Conservation (phyloP, 2,113 vertebrate species). For the Fukomys damarensis region DNA sequence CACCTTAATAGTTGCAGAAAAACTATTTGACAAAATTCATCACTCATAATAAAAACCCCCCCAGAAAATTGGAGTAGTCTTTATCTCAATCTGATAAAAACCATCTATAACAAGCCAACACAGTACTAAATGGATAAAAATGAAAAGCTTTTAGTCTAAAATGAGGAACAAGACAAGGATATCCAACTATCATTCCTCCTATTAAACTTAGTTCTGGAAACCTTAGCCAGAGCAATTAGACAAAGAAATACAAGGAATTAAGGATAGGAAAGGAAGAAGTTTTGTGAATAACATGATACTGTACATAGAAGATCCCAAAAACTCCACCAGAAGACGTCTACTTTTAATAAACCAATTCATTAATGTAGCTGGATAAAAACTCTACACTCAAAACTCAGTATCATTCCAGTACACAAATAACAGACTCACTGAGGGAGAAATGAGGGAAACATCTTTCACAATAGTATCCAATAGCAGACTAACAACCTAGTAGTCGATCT, state of each 20-base stretch:
- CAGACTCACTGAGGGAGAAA: neutral
- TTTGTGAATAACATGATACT: neutral
- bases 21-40: neutral
- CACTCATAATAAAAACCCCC: neutral
- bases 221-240: neutral
- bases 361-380: neutral
- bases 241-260: neutral
- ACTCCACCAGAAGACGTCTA: neutral
- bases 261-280: neutral
- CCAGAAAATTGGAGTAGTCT: neutral
- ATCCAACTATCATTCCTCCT: neutral
- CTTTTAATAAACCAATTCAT: neutral
- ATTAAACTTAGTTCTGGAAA: neutral
- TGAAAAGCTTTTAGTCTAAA: neutral
- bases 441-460: neutral
- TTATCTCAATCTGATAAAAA: neutral
- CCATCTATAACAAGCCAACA: neutral
- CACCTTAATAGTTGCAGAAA: neutral
- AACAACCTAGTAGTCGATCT: neutral
- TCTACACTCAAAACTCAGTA: neutral
- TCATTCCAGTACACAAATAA: neutral
- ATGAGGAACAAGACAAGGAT: neutral
- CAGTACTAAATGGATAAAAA: neutral
- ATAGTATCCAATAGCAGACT: neutral
- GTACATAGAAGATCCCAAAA: neutral